These are phyloP conservation scores for Harmothoe impar DNA, from an alignment of 2,888 invertebrate genomes.

Conservation along the genomic window DNA sequence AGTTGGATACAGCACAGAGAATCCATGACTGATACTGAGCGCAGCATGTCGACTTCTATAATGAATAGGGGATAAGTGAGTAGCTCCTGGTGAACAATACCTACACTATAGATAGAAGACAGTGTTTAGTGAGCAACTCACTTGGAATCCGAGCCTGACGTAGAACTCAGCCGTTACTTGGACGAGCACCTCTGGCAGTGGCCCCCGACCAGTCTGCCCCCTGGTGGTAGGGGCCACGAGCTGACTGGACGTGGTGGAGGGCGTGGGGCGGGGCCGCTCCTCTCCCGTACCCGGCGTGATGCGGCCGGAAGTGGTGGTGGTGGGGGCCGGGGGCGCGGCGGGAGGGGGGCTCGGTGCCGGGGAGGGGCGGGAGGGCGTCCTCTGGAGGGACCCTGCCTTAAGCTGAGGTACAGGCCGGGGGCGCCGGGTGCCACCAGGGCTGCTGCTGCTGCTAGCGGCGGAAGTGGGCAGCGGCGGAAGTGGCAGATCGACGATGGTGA, in stretches of 20 bases:
- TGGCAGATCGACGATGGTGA: not conserved
- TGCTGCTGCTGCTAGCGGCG: not conserved
- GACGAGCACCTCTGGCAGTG: not conserved
- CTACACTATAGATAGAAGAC: too few relatives aligned
- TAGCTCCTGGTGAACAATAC: too few relatives aligned
- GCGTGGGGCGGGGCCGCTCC: not conserved
- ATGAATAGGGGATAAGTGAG: too few relatives aligned
- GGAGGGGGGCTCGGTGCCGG: not conserved
- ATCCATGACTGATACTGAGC: too few relatives aligned
- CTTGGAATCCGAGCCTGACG: slow-evolving; percentile 6
- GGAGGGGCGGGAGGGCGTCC: slow-evolving; percentile 10
- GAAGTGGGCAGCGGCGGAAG: slow-evolving; percentile 1
- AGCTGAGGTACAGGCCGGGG: not conserved
- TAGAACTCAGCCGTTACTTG: not conserved
- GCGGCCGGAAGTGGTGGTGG: not conserved
- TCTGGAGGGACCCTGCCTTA: slow-evolving; percentile 41
- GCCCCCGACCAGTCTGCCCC: not conserved
- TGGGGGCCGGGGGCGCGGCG: not conserved
- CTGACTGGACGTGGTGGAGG: not conserved
- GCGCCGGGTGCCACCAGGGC: not conserved
- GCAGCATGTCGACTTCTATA: too few relatives aligned
- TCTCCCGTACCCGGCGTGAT: not conserved
- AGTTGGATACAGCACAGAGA: too few relatives aligned
- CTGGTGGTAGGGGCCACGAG: not conserved
- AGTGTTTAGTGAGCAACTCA: slow-evolving; percentile 5